phyloP scores from a whole-genome alignment of 2,113 vertebrate species.

The Dicrurus megarhynchus region DNA sequence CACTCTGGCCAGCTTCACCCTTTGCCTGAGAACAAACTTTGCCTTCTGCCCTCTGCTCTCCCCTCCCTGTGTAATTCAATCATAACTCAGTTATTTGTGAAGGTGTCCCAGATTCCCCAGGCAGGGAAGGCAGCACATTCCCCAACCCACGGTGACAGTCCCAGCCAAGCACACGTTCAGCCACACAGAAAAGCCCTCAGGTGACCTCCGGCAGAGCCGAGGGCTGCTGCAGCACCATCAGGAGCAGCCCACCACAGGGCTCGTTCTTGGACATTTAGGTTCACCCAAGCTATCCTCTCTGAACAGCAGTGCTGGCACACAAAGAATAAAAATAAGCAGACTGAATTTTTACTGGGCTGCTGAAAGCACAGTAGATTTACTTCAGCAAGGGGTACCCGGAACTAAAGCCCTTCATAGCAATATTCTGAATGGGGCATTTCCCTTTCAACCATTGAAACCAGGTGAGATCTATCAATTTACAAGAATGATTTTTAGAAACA shows the following conservation, averaged over 20 bases:
- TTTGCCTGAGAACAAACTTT: neutral
- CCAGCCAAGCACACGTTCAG: neutral
- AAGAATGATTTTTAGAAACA: neutral
- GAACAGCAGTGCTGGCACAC: neutral
- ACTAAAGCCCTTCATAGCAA: neutral
- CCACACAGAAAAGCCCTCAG: accelerated
- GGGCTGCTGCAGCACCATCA: accelerated
- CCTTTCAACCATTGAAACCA: neutral
- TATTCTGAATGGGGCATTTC: neutral
- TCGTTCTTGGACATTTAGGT: neutral
- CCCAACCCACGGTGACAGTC: accelerated
- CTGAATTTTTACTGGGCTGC: neutral
- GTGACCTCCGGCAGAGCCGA: accelerated
- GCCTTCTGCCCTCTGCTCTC: neutral
- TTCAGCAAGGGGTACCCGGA: neutral
- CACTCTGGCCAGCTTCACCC: neutral
- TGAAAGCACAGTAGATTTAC: neutral
- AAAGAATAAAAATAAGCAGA: accelerated
- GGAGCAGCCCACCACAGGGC: accelerated
- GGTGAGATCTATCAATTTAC: neutral
- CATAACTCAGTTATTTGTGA: neutral
- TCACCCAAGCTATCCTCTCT: neutral
- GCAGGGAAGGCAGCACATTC: neutral
- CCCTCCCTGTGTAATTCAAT: neutral
- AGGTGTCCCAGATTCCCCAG: accelerated